phyloP scores from a whole-genome alignment of 2,113 vertebrate species.

The Lophura nycthemera region DNA sequence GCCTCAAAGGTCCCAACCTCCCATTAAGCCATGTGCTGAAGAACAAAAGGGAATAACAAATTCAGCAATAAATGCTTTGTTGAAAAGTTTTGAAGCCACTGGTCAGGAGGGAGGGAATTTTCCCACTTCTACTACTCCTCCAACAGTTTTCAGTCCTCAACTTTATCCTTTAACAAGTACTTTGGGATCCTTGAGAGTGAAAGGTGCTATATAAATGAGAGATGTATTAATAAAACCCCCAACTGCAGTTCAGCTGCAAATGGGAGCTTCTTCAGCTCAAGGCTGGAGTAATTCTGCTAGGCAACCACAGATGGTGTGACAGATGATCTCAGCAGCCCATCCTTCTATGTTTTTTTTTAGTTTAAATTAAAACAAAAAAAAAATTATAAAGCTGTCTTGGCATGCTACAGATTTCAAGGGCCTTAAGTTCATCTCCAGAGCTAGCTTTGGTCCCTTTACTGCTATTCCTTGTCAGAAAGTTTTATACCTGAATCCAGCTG shows the following conservation, averaged over 20 bases:
- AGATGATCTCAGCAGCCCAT: slow-evolving; percentile 75
- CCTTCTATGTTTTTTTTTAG: slow-evolving; percentile 62
- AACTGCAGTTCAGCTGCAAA: slow-evolving; percentile 66
- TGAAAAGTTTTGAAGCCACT: slow-evolving; percentile 33
- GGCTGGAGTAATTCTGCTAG: slow-evolving; percentile 68
- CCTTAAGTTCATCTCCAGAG: slow-evolving; percentile 70
- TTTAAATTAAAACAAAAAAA: slow-evolving; percentile 73
- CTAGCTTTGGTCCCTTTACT: slow-evolving; percentile 66
- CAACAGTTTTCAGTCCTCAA: slow-evolving; percentile 21
- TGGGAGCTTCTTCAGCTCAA: slow-evolving; percentile 65
- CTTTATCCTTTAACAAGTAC: slow-evolving; percentile 64
- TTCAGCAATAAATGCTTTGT: not conserved
- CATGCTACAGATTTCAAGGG: slow-evolving; percentile 63
- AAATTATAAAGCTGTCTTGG: slow-evolving; percentile 65
- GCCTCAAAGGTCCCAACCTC: not conserved
- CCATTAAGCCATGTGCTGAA: not conserved
- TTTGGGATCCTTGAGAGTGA: slow-evolving; percentile 68
- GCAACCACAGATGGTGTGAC: slow-evolving; percentile 77
- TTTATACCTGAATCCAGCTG: slow-evolving; percentile 69
- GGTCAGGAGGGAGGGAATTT: not conserved
- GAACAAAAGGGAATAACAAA: slow-evolving; percentile 19
- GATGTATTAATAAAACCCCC: slow-evolving; percentile 73
- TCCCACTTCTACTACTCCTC: slow-evolving; percentile 3
- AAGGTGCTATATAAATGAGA: slow-evolving; percentile 75
- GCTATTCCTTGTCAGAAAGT: slow-evolving; percentile 71